Conservation (phyloP, 2,113 vertebrate genomes). For the Fulmarus glacialis region DNA sequence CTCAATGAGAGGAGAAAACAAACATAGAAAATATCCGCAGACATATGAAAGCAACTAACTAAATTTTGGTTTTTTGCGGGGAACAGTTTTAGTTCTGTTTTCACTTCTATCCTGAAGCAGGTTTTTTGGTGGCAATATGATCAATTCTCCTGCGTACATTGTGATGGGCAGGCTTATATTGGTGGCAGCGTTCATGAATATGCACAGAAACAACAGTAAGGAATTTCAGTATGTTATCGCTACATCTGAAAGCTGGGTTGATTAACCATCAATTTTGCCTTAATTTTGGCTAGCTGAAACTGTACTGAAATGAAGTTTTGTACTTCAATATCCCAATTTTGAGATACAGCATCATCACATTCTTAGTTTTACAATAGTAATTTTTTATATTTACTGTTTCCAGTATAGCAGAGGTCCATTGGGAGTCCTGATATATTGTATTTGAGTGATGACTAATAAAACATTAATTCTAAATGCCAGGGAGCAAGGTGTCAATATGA, state of each 20-base stretch:
- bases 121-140: not conserved
- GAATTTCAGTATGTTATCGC: not conserved
- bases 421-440: not conserved
- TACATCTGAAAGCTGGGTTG: not conserved
- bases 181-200: not conserved
- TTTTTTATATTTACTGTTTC: not conserved
- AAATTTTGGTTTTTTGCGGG: not conserved
- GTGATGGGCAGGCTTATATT: not conserved
- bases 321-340: not conserved
- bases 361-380: not conserved
- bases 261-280: not conserved
- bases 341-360: not conserved
- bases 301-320: not conserved
- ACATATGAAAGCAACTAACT: not conserved
- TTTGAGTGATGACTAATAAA: not conserved
- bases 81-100: not conserved
- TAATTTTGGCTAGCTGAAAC: not conserved
- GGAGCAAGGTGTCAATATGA: not conserved
- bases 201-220: not conserved
- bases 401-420: not conserved
- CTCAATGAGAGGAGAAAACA: constrained; percentile 11
- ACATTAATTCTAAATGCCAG: not conserved
- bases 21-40: not conserved
- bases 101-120: not conserved
- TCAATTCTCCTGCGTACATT: not conserved